A percentile compares a stretch with the other conserved stretches of the same genome.
These are phyloP conservation scores for Clanis bilineata DNA, from an alignment of 2,888 invertebrate genomes.

Conservation along the genomic window DNA sequence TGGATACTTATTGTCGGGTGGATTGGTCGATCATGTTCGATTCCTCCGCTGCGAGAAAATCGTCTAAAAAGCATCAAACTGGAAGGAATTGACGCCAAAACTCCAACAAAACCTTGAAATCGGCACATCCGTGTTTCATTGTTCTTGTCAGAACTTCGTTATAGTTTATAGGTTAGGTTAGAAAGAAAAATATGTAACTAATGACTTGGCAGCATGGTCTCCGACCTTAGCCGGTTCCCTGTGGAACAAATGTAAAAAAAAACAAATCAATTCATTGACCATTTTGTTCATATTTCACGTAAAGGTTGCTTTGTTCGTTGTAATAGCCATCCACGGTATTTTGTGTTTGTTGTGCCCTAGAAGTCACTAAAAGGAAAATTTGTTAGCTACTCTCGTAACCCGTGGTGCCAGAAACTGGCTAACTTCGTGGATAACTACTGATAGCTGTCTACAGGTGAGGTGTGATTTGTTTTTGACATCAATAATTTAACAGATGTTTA, in stretches of 20 bases:
- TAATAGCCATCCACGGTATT: neutral
- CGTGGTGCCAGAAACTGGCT: neutral
- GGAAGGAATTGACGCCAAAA: no score
- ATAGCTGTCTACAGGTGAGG: slow-evolving; percentile 4
- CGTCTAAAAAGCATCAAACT: no score
- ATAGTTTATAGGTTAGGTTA: no score
- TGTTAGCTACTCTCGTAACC: neutral
- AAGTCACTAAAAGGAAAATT: neutral
- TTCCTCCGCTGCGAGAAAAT: no score
- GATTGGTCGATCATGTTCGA: no score
- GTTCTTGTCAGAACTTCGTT: no score
- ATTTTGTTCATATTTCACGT: neutral
- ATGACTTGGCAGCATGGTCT: no score
- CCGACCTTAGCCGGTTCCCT: no score
- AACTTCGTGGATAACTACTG: neutral
- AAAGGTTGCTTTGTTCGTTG: neutral
- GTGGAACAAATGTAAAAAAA: neutral
- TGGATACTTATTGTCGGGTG: no score
- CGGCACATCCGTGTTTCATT: no score
- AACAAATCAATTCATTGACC: neutral
- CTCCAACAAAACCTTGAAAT: no score
- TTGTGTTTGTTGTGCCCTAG: neutral
- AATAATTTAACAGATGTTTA: neutral
- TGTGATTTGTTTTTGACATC: neutral
- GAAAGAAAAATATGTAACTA: no score